Percentiles rank a stretch among this genome's conserved stretches.
Conservation (phyloP, 2,113 vertebrate species). For the Dipodomys ordii region DNA sequence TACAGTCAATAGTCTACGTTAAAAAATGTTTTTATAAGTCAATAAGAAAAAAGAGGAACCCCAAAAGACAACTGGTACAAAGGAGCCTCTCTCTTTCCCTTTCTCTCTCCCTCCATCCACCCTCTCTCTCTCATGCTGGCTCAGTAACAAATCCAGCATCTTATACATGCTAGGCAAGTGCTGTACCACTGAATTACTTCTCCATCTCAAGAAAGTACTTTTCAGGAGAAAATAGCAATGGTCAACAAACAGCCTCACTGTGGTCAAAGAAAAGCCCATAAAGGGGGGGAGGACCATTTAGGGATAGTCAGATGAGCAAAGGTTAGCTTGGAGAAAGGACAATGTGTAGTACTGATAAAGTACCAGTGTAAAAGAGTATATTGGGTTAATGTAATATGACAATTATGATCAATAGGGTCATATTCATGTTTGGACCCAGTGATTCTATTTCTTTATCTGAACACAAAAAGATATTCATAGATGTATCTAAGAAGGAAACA, state of each 20-base stretch:
- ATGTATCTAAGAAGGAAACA: neutral
- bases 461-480: neutral
- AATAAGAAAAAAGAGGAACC: neutral
- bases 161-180: neutral
- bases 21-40: slow-evolving; percentile 13
- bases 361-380: neutral
- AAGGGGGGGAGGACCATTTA: neutral
- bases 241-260: neutral
- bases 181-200: neutral
- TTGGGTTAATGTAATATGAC: neutral
- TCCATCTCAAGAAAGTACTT: neutral
- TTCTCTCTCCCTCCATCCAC: no score
- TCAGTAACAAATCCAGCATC: neutral
- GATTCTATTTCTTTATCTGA: slow-evolving; percentile 17
- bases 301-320: neutral
- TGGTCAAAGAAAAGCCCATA: neutral
- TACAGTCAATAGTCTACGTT: neutral
- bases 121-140: no score
- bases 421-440: neutral
- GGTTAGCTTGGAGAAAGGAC: neutral
- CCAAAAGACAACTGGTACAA: neutral
- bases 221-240: slow-evolving; percentile 9
- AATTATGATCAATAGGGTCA: neutral
- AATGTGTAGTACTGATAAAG: neutral
- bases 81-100: neutral